Conservation (phyloP, 2,888 invertebrate species). For the Anthophora plumipes region DNA sequence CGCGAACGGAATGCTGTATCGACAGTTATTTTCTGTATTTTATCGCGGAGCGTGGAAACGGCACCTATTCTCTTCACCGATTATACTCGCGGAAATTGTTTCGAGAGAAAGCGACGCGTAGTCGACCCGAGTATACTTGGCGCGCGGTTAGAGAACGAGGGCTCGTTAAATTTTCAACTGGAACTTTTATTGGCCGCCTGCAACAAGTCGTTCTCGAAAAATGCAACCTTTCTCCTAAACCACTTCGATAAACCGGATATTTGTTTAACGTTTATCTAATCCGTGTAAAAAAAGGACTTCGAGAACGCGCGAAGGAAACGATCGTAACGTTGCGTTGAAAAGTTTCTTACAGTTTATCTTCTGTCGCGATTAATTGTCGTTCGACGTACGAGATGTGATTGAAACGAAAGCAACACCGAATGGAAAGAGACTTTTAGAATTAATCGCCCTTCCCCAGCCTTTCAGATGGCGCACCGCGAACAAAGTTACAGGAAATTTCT, state of each 20-base stretch:
- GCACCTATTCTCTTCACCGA: background rate
- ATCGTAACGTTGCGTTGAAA: no score
- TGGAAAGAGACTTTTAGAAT: background rate
- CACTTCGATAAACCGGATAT: no score
- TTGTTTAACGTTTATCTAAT: no score
- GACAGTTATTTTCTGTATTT: no score
- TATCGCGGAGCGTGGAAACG: background rate
- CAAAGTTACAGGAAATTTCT: background rate
- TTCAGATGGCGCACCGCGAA: background rate
- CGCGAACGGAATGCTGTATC: background rate
- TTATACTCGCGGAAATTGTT: background rate
- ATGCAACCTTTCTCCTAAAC: background rate
- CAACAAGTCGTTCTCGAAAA: conserved; percentile 51
- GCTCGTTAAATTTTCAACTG: conserved; percentile 23
- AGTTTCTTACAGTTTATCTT: no score
- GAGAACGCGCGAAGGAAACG: no score
- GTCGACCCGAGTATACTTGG: no score
- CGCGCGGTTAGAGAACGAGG: background rate
- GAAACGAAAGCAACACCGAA: no score
- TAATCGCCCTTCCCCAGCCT: background rate
- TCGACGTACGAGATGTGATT: no score
- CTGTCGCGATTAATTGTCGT: no score
- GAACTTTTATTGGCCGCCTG: conserved; percentile 25
- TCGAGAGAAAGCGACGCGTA: background rate
- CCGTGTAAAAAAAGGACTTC: no score